These are phyloP conservation scores for Portunus trituberculatus DNA, from an alignment of 1,140 invertebrate genomes.

Conservation along the genomic window DNA sequence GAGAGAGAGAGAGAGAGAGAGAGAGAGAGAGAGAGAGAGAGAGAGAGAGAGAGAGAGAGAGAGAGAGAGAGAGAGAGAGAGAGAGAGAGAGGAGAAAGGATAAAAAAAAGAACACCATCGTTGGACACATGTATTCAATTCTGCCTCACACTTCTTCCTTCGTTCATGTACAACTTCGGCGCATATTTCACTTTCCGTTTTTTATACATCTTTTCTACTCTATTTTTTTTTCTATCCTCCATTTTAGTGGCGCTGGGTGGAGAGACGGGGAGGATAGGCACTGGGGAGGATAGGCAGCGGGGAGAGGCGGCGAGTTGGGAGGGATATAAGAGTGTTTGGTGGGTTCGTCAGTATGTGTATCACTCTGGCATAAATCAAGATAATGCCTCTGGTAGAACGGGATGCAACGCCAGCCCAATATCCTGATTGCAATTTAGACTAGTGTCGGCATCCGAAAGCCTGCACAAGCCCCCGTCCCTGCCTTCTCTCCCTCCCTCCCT, in stretches of 20 bases:
- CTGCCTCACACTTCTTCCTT: neutral
- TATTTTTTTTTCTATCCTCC: neutral
- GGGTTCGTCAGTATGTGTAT: constrained; percentile 34
- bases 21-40: neutral
- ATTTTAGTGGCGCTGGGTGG: neutral
- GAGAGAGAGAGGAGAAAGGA: neutral
- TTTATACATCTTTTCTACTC: neutral
- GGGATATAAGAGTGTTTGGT: neutral
- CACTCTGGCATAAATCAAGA: constrained; percentile 63
- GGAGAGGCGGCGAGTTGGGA: neutral
- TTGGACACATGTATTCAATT: neutral
- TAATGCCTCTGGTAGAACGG: constrained; percentile 60
- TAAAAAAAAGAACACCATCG: neutral
- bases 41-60: neutral
- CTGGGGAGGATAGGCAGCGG: too few relatives aligned
- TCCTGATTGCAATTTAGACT: constrained; percentile 72
- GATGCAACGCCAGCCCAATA: constrained; percentile 59
- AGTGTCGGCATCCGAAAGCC: constrained; percentile 64
- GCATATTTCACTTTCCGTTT: neutral
- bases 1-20: too few relatives aligned
- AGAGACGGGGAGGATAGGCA: too few relatives aligned
- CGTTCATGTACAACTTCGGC: neutral
- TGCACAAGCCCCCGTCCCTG: neutral
- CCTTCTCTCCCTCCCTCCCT: neutral
- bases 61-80: neutral